Evolutionary conservation across 1,140 invertebrate genomes (phyloP), one percentile per base, ranked within the genome.

Genomic region (Calliphora vicina): DNA sequence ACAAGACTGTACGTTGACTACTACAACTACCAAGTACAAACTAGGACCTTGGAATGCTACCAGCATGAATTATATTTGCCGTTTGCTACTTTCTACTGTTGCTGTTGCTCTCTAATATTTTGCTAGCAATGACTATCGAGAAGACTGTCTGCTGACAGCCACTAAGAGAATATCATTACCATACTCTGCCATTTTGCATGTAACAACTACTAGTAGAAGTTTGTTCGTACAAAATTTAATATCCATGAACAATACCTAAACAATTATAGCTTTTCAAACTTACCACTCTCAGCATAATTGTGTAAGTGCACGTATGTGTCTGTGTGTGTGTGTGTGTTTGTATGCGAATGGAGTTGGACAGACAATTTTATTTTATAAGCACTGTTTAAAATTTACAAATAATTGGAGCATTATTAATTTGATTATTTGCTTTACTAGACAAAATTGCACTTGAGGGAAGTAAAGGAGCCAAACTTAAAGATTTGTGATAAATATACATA

Each of bases 341-440:
- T 25, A 29, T 57, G 45, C 9, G 42, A n/a, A 10, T 29, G 6
- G n/a, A 35, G 71, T 27, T 23, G 42, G 50, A 45, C 73, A 29
- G 73, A 72, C 74, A 67, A 13, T 25, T 20, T 42, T 27, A 20
- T 72, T n/a, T n/a, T 71, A 80, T 80, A 83, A 82, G 67, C 57
- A 76, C 74, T 83, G 82, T 83, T 76, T 81, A 43, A 83, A 83
- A 80, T 83, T 80, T 83, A 71, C 76, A 83, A 83, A 72, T 83
- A 83, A 83, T 83, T 83, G 67, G 82, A 83, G 82, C 82, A 67
- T 80, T 83, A 83, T 83, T 80, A 83, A 83, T 83, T 83, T 80
- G 74, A 80, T 83, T 80, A 83, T 83, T 83, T 83, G 82, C 57
- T 83, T 20, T 26, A 26, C 57, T 72, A 78, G 61, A 61, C 23